Percentiles rank a stretch among this genome's conserved stretches.
phyloP scores from a whole-genome alignment of 2,797 vertebrate species.

The Parambassis ranga region DNA sequence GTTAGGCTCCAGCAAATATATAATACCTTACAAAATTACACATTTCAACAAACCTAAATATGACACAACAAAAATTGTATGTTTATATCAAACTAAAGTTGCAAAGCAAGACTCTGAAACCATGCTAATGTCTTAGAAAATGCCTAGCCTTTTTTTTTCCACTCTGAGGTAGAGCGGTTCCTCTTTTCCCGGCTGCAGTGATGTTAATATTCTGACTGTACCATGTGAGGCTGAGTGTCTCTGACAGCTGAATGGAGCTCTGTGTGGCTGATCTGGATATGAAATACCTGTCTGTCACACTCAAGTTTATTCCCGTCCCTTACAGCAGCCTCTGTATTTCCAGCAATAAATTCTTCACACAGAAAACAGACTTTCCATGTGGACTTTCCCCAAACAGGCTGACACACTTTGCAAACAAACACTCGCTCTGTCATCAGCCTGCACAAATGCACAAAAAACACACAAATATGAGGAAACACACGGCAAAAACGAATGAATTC shows the following conservation, averaged over 20 bases:
- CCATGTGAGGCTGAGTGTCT: background rate
- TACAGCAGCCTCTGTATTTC: background rate
- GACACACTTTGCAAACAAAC: background rate
- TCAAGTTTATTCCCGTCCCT: background rate
- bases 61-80: background rate
- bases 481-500: too few relatives aligned
- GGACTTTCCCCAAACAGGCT: background rate
- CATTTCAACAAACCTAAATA: background rate
- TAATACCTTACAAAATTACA: too few relatives aligned
- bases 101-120: background rate
- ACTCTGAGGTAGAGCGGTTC: background rate
- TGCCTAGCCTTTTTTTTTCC: background rate
- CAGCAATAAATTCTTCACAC: background rate
- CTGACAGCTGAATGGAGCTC: slow-evolving; percentile 3
- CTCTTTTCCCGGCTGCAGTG: background rate
- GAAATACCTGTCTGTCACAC: background rate
- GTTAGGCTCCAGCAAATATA: too few relatives aligned
- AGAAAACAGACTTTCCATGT: background rate
- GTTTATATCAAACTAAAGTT: background rate
- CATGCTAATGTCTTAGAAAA: background rate
- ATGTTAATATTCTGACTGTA: background rate
- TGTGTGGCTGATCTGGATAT: background rate
- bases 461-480: background rate
- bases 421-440: background rate
- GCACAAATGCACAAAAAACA: background rate